Base-by-base conservation (phyloP, 2,113 vertebrate genomes). In the Actinemys pallida region DNA sequence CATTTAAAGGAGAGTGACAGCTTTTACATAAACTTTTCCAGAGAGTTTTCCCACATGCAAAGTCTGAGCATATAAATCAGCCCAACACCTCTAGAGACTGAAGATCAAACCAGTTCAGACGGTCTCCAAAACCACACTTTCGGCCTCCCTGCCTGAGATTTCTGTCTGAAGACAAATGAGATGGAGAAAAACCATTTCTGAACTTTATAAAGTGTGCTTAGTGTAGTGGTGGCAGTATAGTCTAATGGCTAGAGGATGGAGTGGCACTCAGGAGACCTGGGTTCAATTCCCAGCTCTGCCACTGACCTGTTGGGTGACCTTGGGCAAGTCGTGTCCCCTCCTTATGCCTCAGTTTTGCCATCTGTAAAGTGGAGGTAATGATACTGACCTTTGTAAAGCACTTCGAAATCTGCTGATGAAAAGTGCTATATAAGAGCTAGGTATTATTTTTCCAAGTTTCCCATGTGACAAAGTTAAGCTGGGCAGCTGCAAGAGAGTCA, bases 81-180 rank as follows among this genome's bases (percentile, higher is more conserved):
- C 45, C 85, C 84, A 2, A 1, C 78, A n/a, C 79, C 13, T 92
- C 12, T 75, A 80, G 88, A 3, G 29, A 24, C 65, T 92, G 69
- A 72, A 84, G 85, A 92, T 83, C 91, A 88, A 88, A 86, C 10
- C 5, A n/a, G 24, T 89, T 27, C 29, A 35, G 1, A 53, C 42
- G 75, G 49, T 86, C 57, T 94, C 88, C 82, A 69, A 88, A 93
- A 45, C 1, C 1, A 0, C 22, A 29, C 17, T 8, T 80, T 93
- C 65, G 78, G 86, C 35, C 4, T 62, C 90, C 49, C 29, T 86
- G 52, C 45, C 47, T 93, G 69, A 88, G 93, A 25, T 82, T 62
- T 4, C 25, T 93, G 27, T 39, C 47, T 83, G 88, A 90, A 84
- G 76, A 97, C 80, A 90, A 72, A 56, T 45, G 49, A 92, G 80